phyloP scores from a whole-genome alignment of 1,140 invertebrate genomes.

The Pachyrhynchus sulphureomaculatus region DNA sequence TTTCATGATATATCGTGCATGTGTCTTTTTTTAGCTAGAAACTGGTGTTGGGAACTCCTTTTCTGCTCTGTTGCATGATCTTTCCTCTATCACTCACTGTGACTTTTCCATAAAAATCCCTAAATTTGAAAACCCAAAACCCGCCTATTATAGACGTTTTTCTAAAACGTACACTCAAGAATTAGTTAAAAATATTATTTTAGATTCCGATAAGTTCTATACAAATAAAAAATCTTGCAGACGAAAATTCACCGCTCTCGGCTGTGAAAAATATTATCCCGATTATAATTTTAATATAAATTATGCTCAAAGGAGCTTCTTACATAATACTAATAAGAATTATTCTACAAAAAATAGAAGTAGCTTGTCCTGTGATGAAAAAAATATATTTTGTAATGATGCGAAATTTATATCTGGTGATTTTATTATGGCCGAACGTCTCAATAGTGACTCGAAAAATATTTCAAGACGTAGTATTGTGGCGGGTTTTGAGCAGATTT shows the following conservation, averaged over 20 bases:
- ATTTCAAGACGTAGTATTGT: neutral
- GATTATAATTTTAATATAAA: slow-evolving; percentile 5
- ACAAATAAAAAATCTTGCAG: slow-evolving; percentile 45
- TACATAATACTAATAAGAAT: slow-evolving; percentile 10
- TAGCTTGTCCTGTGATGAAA: too few species aligned
- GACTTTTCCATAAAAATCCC: slow-evolving; percentile 32
- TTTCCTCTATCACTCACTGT: slow-evolving; percentile 18
- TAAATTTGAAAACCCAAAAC: slow-evolving; percentile 20
- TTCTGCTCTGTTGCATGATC: slow-evolving; percentile 31
- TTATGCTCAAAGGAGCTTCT: slow-evolving; percentile 31
- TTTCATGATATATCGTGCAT: slow-evolving; percentile 18
- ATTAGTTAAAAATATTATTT: slow-evolving; percentile 48
- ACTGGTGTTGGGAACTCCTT: slow-evolving; percentile 31
- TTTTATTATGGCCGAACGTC: slow-evolving; percentile 35
- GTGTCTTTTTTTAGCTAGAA: slow-evolving; percentile 46
- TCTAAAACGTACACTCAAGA: slow-evolving; percentile 19
- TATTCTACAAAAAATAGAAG: too few species aligned
- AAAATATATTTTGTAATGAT: neutral
- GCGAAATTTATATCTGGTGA: slow-evolving; percentile 21
- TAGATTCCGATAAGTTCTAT: slow-evolving; percentile 51
- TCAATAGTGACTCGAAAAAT: neutral
- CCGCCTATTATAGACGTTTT: slow-evolving; percentile 14
- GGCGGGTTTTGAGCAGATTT: slow-evolving; percentile 6
- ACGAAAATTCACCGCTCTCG: slow-evolving; percentile 48
- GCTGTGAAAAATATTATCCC: slow-evolving; percentile 46